Percentiles rank a stretch among this genome's conserved stretches.
Evolutionary conservation across 1,140 invertebrate species (phyloP).

Genomic region (Drosophila paulistorum): DNA sequence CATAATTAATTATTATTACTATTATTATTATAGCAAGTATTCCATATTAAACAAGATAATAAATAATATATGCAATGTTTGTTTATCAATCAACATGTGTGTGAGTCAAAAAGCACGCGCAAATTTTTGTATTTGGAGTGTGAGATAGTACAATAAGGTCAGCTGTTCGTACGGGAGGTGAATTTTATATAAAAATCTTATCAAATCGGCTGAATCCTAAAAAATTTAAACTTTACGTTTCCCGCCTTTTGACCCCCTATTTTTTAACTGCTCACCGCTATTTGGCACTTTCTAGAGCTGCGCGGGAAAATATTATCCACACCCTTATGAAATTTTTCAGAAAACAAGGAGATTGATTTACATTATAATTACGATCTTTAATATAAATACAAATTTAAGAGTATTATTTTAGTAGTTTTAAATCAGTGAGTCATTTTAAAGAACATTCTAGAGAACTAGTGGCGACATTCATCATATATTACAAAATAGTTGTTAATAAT

Average conservation of each 20-base stretch:
- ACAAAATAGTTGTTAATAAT: no score
- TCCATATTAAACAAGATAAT: slow-evolving; percentile 59
- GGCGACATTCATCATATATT: no score
- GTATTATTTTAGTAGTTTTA: no score
- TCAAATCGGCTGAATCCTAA: neutral
- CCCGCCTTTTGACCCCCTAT: neutral
- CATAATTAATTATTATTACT: slow-evolving; percentile 52
- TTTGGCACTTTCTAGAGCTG: neutral
- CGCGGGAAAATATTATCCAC: neutral
- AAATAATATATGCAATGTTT: slow-evolving; percentile 61
- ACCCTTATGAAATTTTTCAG: neutral
- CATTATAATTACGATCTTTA: no score
- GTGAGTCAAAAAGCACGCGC: slow-evolving; percentile 39
- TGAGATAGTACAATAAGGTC: slow-evolving; percentile 1
- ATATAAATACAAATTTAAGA: no score
- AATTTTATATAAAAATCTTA: neutral
- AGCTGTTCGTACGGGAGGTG: neutral
- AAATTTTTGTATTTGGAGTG: slow-evolving; percentile 17
- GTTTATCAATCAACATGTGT: slow-evolving; percentile 55
- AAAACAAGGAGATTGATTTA: neutral
- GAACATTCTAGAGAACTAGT: no score
- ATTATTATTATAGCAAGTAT: slow-evolving; percentile 74
- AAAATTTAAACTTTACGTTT: neutral
- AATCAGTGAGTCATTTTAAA: no score
- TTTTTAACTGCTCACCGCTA: neutral